phyloP scores from a whole-genome alignment of 1,140 invertebrate species.

The Penaeus japonicus region DNA sequence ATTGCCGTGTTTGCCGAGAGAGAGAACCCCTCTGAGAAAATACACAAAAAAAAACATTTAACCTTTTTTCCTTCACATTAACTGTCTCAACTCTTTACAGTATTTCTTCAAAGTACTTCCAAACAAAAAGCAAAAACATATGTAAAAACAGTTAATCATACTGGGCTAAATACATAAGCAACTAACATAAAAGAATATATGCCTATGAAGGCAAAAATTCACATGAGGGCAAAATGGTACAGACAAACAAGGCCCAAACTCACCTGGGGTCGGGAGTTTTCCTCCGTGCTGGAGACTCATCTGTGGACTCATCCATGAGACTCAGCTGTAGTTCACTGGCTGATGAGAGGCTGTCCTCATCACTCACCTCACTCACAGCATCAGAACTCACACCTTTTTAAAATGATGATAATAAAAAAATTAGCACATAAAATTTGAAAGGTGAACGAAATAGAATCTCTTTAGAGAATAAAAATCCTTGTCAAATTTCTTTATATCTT shows the following conservation, averaged over 20 bases:
- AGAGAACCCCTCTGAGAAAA: constrained; percentile 31
- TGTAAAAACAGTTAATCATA: not conserved
- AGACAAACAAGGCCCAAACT: not conserved
- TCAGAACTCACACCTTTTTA: constrained; percentile 30
- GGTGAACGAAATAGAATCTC: too few species aligned
- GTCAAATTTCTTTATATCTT: too few species aligned
- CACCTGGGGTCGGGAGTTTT: constrained; percentile 50
- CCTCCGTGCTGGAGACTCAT: constrained; percentile 33
- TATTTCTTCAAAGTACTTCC: too few species aligned
- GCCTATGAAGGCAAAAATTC: not conserved
- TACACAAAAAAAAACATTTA: not conserved
- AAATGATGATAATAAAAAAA: not conserved
- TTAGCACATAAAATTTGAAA: too few species aligned
- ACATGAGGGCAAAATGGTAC: not conserved
- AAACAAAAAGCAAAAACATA: not conserved
- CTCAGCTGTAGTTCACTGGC: constrained; percentile 43
- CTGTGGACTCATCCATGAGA: constrained; percentile 38
- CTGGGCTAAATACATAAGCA: too few species aligned
- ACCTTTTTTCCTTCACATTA: not conserved
- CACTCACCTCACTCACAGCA: constrained; percentile 46
- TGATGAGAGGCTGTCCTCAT: constrained; percentile 54
- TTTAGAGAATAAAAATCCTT: too few species aligned
- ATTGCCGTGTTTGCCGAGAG: constrained; percentile 57
- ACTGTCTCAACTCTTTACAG: too few species aligned
- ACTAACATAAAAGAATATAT: too few species aligned